phyloP scores from a whole-genome alignment of 2,888 invertebrate genomes.

The Troilus luridus region DNA sequence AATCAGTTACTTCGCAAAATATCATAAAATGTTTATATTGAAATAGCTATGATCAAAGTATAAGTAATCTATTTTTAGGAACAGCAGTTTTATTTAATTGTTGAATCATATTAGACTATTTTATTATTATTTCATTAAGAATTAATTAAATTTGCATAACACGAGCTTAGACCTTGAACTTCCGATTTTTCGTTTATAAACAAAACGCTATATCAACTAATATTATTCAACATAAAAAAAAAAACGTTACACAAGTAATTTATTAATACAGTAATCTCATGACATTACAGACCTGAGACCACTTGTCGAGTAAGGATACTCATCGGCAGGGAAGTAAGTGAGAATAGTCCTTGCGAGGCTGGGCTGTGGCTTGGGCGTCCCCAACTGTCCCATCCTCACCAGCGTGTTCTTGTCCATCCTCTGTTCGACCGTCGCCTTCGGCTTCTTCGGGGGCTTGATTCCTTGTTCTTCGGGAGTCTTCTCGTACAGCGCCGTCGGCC shows the following conservation, averaged over 20 bases:
- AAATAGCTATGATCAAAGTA: too few relatives aligned
- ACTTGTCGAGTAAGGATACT: not conserved
- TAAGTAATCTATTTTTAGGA: too few relatives aligned
- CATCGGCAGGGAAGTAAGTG: conserved; percentile 45
- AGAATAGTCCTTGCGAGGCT: not conserved
- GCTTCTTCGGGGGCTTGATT: not conserved
- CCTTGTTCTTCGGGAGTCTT: not conserved
- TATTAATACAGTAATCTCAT: not conserved
- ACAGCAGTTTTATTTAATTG: too few relatives aligned
- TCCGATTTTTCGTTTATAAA: too few relatives aligned
- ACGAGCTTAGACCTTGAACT: too few relatives aligned
- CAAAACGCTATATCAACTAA: too few relatives aligned
- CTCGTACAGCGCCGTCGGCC: conserved; percentile 46
- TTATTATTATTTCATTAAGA: too few relatives aligned
- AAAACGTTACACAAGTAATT: not conserved
- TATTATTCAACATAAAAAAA: too few relatives aligned
- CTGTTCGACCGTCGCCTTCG: not conserved
- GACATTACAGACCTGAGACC: conserved; percentile 33
- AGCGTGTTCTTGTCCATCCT: not conserved
- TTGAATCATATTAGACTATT: too few relatives aligned
- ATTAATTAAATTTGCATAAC: too few relatives aligned
- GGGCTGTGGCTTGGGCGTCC: not conserved
- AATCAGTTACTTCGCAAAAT: too few relatives aligned
- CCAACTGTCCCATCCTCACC: not conserved
- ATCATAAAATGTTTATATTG: too few relatives aligned